Base-by-base conservation (phyloP, 2,888 invertebrate species). In the Punctoribates punctum region DNA sequence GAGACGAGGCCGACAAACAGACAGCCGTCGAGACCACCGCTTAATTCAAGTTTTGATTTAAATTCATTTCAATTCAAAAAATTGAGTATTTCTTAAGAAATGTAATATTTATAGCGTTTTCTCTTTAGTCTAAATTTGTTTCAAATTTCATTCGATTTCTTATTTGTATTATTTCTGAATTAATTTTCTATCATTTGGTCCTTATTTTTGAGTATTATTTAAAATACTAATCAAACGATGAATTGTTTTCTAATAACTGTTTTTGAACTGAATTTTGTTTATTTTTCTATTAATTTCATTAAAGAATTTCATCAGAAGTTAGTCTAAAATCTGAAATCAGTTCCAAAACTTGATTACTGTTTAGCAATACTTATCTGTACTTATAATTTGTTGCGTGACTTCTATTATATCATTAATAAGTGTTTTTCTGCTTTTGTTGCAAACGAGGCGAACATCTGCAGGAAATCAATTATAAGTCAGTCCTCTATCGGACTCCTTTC, bases 301-400 rank as follows among this genome's bases (percentile, higher is more conserved):
- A 46, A 46, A 11, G 46, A 46, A 46, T n/a, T n/a, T n/a, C n/a
- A n/a, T n/a, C n/a, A n/a, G n/a, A n/a, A n/a, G n/a, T n/a, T n/a
- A n/a, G 9, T 46, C 46, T 11, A 46, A 46, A 46, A 46, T n/a
- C n/a, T n/a, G n/a, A 46, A 46, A 46, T 13, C 54, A 15, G n/a
- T 15, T 6, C 54, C 20, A 20, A 54, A 54, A 54, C 54, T 54
- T 15, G 17, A 54, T n/a, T n/a, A 54, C 8, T 46, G 6, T 15
- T 54, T 13, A 54, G 54, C 54, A 54, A 54, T 54, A 54, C 54
- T 54, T n/a, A n/a, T 54, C n/a, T 54, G n/a, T 54, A 54, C 54
- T 54, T 54, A 46, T 46, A 54, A 54, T 54, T 20, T 8, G 9
- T 54, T 54, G 54, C 54, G 54, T 54, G 54, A 13, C 54, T 54